Conservation (phyloP, 2,113 vertebrate species). For the Alethe castanea region DNA sequence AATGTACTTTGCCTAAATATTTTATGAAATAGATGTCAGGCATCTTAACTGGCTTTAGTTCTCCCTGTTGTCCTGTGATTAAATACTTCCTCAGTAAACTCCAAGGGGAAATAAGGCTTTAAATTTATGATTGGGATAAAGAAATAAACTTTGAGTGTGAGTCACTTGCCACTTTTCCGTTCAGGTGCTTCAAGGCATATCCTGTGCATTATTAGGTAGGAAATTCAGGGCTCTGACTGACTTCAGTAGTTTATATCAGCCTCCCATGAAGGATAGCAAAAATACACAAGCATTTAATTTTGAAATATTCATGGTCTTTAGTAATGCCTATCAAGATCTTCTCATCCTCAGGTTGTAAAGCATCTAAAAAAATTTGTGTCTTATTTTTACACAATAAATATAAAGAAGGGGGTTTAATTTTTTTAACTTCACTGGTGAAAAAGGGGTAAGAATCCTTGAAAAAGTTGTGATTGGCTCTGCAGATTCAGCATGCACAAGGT, state of each 20-base stretch:
- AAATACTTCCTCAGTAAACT: conserved; percentile 40
- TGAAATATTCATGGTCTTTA: neutral
- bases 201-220: neutral
- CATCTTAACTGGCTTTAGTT: conserved; percentile 21
- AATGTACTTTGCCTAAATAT: conserved; percentile 56
- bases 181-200: neutral
- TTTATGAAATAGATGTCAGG: conserved; percentile 50
- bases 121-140: conserved; percentile 14
- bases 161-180: neutral
- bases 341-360: neutral
- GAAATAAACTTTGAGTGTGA: neutral
- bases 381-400: neutral
- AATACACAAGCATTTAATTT: neutral
- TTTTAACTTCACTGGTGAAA: neutral
- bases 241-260: neutral
- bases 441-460: neutral
- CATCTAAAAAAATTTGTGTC: neutral
- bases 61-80: conserved; percentile 27
- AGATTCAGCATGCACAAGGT: neutral
- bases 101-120: conserved; percentile 1
- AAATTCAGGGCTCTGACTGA: neutral
- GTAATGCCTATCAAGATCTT: neutral
- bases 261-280: neutral
- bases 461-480: neutral
- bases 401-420: neutral